Conservation (phyloP, 2,113 vertebrate genomes). For the Numida meleagris region DNA sequence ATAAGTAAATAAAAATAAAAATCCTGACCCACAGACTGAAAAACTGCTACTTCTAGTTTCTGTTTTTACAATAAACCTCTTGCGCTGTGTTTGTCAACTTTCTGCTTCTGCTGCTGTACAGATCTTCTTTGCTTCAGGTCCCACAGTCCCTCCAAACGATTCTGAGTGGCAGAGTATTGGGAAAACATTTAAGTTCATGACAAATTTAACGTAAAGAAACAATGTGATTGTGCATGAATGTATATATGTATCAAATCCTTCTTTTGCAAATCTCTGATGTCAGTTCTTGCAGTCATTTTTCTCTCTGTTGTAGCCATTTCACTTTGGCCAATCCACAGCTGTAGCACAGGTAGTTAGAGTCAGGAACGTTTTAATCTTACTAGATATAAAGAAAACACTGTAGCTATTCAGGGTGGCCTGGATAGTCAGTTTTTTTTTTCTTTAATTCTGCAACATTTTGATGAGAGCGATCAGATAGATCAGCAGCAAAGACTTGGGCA, state of each 20-base stretch:
- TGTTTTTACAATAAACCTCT: neutral
- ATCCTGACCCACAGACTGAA: neutral
- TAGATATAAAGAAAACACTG: neutral
- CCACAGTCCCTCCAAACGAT: neutral
- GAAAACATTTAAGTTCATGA: neutral
- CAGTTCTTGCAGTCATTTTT: slow-evolving; percentile 32
- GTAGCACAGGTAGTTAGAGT: neutral
- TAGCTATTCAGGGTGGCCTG: neutral
- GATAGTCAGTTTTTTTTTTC: neutral
- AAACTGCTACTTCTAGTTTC: neutral
- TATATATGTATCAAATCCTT: neutral
- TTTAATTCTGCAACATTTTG: neutral
- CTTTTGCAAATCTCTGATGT: slow-evolving; percentile 31
- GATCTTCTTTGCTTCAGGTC: slow-evolving; percentile 6
- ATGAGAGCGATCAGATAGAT: neutral
- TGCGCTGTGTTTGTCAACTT: neutral
- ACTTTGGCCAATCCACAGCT: neutral
- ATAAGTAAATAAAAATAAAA: neutral
- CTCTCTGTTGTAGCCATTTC: slow-evolving; percentile 29
- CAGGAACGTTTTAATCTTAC: neutral
- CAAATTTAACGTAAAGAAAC: slow-evolving; percentile 36
- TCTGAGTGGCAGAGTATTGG: neutral
- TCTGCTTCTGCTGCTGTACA: neutral
- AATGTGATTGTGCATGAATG: neutral
- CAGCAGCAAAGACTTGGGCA: neutral